Conservation (phyloP, 2,888 invertebrate species). For the Trichogramma evanescens region DNA sequence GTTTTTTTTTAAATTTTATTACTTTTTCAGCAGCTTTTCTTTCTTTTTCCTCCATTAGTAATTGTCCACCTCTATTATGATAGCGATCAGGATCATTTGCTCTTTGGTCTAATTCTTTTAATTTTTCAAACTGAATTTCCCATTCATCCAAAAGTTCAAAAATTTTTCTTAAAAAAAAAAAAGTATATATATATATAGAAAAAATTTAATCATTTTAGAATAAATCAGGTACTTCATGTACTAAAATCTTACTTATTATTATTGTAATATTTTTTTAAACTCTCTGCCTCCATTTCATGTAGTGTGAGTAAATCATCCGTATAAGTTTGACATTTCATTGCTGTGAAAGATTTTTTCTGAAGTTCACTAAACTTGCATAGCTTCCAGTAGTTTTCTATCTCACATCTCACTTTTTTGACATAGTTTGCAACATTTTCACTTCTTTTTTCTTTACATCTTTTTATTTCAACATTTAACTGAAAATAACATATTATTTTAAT, state of each 20-base stretch:
- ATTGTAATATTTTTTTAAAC: conserved; percentile 59
- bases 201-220: conserved; percentile 1
- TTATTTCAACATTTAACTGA: conserved; percentile 62
- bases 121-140: conserved; percentile 65
- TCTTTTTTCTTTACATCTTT: conserved; percentile 68
- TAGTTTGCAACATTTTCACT: conserved; percentile 62
- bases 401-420: conserved; percentile 62
- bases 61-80: conserved; percentile 80
- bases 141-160: conserved; percentile 62
- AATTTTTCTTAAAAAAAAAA: conserved; percentile 50
- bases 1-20: background rate
- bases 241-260: conserved; percentile 53
- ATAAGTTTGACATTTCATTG: conserved; percentile 62
- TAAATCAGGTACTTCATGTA: background rate
- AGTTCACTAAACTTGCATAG: conserved; percentile 62
- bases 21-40: conserved; percentile 64
- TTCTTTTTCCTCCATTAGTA: conserved; percentile 80
- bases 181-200: background rate
- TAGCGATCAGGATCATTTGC: conserved; percentile 75
- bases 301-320: conserved; percentile 72
- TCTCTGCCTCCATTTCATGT: conserved; percentile 72
- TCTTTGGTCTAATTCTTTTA: conserved; percentile 67
- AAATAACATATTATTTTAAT: background rate
- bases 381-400: conserved; percentile 71
- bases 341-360: conserved; percentile 58